These are phyloP conservation scores for Cephalophus harveyi DNA, from an alignment of 2,113 vertebrate species.

Conservation along the genomic window DNA sequence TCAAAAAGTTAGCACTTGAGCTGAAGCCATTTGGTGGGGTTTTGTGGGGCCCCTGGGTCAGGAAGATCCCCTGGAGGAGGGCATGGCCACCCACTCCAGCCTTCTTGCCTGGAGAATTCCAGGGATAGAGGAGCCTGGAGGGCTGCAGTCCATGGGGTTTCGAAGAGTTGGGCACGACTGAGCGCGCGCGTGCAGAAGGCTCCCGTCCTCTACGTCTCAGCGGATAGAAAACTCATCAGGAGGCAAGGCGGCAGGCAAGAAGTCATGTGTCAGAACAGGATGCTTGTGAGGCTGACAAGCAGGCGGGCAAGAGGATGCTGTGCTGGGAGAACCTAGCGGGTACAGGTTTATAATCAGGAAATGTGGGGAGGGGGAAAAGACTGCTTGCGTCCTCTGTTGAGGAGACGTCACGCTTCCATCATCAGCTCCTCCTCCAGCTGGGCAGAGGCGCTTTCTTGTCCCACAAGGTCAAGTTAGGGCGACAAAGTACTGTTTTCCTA, in stretches of 20 bases:
- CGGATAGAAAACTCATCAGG: background rate
- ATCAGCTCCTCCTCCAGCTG: background rate
- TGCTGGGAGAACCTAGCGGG: background rate
- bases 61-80: background rate
- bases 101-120: background rate
- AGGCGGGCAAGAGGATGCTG: background rate
- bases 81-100: background rate
- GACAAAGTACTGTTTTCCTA: background rate
- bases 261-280: background rate
- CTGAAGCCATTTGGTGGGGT: background rate
- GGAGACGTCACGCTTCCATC: background rate
- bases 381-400: background rate
- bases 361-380: background rate
- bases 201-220: background rate
- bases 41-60: background rate
- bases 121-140: background rate
- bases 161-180: accelerated
- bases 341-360: background rate
- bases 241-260: background rate
- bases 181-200: accelerated
- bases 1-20: background rate
- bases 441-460: background rate
- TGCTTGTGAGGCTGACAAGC: background rate
- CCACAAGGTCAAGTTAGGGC: background rate
- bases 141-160: background rate